Conservation (phyloP, 2,888 invertebrate genomes). For the Syrphus vitripennis region DNA sequence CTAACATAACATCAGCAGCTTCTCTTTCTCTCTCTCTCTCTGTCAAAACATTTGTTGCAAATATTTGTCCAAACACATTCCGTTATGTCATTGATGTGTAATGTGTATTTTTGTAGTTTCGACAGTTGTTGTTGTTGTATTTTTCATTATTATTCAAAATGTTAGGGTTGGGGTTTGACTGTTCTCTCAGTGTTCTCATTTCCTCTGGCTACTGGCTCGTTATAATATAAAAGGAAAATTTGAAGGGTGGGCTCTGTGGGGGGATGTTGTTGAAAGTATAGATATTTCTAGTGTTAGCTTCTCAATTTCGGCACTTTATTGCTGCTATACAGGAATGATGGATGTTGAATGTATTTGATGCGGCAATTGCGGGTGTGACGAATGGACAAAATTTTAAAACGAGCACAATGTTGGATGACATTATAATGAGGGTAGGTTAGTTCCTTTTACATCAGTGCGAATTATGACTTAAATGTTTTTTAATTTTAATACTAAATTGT, state of each 20-base stretch:
- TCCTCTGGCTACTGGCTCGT: background rate
- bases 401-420: background rate
- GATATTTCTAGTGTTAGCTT: background rate
- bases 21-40: slow-evolving; percentile 17
- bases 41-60: slow-evolving; percentile 61
- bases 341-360: slow-evolving; percentile 43
- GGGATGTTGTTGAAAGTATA: background rate
- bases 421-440: slow-evolving; percentile 28
- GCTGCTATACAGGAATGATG: slow-evolving; percentile 26
- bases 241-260: background rate
- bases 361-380: slow-evolving; percentile 1
- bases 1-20: background rate
- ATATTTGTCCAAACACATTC: slow-evolving; percentile 57
- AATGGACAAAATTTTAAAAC: background rate
- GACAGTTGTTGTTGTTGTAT: background rate
- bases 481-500: too few relatives aligned
- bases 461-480: background rate
- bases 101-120: slow-evolving; percentile 3
- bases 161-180: background rate
- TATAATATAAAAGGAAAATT: background rate
- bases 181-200: background rate
- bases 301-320: background rate
- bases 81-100: slow-evolving; percentile 37
- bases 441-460: background rate
- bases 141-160: background rate